phyloP scores from a whole-genome alignment of 2,113 vertebrate genomes.

The Terrapene triunguis region DNA sequence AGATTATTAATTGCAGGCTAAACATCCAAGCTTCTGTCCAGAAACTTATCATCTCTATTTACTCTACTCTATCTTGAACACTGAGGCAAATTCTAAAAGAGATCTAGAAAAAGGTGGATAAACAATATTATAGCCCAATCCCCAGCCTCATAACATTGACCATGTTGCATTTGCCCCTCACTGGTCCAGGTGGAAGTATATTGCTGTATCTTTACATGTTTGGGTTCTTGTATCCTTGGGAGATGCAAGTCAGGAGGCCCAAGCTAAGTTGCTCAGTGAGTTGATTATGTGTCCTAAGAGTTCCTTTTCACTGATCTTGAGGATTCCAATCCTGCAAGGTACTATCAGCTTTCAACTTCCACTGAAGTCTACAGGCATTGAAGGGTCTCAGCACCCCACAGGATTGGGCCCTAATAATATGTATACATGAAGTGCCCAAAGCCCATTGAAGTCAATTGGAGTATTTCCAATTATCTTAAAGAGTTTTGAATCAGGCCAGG shows the following conservation, averaged over 20 bases:
- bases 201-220: accelerated
- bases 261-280: accelerated
- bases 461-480: neutral
- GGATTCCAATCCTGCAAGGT: neutral
- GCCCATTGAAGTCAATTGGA: neutral
- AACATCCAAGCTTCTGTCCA: neutral
- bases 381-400: accelerated
- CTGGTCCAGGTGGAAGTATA: accelerated
- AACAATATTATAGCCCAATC: neutral
- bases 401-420: neutral
- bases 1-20: neutral
- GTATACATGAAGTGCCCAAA: neutral
- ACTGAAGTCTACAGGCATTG: no score
- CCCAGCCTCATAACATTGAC: accelerated
- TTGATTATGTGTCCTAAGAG: accelerated
- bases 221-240: neutral
- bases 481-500: neutral
- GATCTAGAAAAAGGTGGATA: neutral
- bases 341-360: accelerated
- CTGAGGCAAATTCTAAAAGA: accelerated
- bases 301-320: neutral
- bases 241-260: neutral
- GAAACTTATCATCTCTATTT: neutral
- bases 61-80: neutral
- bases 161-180: accelerated